Evolutionary conservation across 2,113 vertebrate species (phyloP), one percentile per base, ranked within the genome.

Genomic region (Lamprotornis superbus): DNA sequence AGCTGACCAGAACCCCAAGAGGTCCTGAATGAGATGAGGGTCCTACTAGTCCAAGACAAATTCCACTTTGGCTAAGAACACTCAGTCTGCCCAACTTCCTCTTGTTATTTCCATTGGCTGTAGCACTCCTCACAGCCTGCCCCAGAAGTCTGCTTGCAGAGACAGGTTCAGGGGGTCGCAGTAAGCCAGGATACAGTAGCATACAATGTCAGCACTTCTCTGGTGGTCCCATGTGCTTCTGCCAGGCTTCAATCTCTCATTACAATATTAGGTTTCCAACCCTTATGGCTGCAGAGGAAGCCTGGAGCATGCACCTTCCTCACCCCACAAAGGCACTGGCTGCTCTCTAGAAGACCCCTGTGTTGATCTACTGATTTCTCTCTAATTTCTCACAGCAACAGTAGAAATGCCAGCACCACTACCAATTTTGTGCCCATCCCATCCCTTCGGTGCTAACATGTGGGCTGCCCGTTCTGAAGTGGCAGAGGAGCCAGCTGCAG

Each of bases 211-310:
- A 95, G 93, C 71, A 90, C 93, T 96, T 90, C 93, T 77, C 93
- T 59, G 95, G 96, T 95, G 95, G 94, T 96, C 96, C 35, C 68
- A n/a, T 42, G 35, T 70, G 75, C 86, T 95, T 90, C 90, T 93
- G 78, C 94, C 87, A 90, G 93, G 84, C 85, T 93, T 93, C 90
- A 88, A 37, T 80, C 75, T 95, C 90, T 80, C 90, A 59, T 83
- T 94, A 83, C 6, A 3, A 47, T 96, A 96, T 95, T 91, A 87
- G 67, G 68, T 97, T 96, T 97, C 95, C 56, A 87, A 78, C 13
- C 39, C 55, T 87, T 74, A 55, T 5, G 67, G 75, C 75, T 74
- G 75, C 71, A 93, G 55, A 76, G 67, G 40, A 95, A 93, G 47
- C 55, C 42, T 37, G 77, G 81, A 75, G 47, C 0, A 2, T 10